These are phyloP conservation scores for Chitala chitala DNA, from an alignment of 2,113 vertebrate genomes.

Conservation along the genomic window DNA sequence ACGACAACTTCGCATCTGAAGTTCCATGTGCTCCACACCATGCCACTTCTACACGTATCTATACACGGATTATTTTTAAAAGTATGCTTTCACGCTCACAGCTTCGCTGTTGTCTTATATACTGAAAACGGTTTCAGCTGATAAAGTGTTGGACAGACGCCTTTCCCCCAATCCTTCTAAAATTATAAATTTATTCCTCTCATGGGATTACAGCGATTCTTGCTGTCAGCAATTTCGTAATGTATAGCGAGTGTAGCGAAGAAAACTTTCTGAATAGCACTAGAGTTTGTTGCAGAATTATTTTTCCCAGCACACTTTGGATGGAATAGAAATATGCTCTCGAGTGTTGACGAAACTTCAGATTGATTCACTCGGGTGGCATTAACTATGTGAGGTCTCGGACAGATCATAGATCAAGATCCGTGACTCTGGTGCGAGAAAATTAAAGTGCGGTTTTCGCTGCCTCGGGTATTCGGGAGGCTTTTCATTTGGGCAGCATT, in stretches of 20 bases:
- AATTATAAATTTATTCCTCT: constrained; percentile 9
- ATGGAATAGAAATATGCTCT: not conserved
- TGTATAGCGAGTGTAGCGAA: not conserved
- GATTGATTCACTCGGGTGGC: not conserved
- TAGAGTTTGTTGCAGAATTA: not conserved
- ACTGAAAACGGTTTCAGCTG: not conserved
- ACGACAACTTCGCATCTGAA: not conserved
- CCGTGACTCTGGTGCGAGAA: not conserved
- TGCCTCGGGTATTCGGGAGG: not conserved
- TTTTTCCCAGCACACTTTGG: not conserved
- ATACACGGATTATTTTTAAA: not conserved
- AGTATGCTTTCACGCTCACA: not conserved
- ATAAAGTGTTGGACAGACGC: not conserved
- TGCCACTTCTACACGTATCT: not conserved
- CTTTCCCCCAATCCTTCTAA: not conserved
- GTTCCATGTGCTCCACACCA: not conserved
- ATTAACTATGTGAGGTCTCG: not conserved
- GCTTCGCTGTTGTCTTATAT: not conserved
- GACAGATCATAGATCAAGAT: constrained; percentile 6
- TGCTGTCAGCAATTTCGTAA: not conserved
- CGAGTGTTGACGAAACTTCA: not conserved
- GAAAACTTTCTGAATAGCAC: not conserved
- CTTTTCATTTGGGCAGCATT: constrained; percentile 21
- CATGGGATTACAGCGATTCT: not conserved
- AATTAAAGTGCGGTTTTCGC: not conserved